These are phyloP conservation scores for Sacculina carcini DNA, from an alignment of 2,888 invertebrate genomes.

Conservation along the genomic window DNA sequence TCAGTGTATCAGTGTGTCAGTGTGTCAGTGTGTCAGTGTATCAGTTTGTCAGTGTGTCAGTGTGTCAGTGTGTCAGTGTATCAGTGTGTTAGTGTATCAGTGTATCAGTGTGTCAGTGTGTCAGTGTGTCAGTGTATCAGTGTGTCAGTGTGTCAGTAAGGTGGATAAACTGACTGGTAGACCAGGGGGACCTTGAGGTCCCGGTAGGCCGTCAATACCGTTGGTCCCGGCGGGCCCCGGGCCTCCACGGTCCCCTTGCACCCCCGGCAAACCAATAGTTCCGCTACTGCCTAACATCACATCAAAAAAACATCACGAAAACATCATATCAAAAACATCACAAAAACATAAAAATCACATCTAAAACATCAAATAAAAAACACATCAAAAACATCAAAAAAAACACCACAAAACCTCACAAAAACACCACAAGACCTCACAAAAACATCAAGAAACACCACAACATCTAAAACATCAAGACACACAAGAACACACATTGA, in stretches of 20 bases:
- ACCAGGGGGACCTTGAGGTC: conserved; percentile 66
- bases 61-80: too few relatives aligned
- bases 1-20: too few relatives aligned
- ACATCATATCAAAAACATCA: not conserved
- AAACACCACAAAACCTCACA: not conserved
- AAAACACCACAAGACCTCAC: not conserved
- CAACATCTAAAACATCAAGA: too few relatives aligned
- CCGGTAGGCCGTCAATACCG: conserved; percentile 46
- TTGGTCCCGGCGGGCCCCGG: conserved; percentile 50
- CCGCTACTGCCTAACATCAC: conserved; percentile 22
- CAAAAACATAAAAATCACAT: not conserved
- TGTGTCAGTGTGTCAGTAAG: too few relatives aligned
- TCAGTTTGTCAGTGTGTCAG: too few relatives aligned
- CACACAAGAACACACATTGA: too few relatives aligned
- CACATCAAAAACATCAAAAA: not conserved
- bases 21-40: too few relatives aligned
- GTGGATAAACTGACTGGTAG: conserved; percentile 29
- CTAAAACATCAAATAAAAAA: too few relatives aligned
- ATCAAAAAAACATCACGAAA: not conserved
- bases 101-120: too few relatives aligned
- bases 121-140: too few relatives aligned
- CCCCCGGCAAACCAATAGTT: conserved; percentile 31
- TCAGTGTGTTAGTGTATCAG: too few relatives aligned
- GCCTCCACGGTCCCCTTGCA: conserved; percentile 76
- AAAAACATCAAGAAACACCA: not conserved